These are phyloP conservation scores for Spisula subtruncata DNA, from an alignment of 2,888 invertebrate genomes.

Conservation along the genomic window DNA sequence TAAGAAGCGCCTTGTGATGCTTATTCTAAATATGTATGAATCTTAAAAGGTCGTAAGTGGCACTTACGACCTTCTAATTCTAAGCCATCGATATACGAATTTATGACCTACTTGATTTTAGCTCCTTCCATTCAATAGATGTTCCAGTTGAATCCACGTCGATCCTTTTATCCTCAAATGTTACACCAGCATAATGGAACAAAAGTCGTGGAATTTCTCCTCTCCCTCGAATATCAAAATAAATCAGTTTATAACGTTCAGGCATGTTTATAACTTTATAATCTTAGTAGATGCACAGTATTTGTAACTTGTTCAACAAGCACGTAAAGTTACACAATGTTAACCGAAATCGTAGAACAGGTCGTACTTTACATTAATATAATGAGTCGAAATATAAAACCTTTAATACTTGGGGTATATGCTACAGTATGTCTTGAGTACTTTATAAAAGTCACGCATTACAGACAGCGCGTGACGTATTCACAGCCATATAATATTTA, in stretches of 20 bases:
- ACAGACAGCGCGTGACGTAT: constrained; percentile 25
- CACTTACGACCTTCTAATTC: too few species aligned
- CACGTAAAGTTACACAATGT: neutral
- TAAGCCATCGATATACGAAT: too few species aligned
- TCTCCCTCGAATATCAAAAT: constrained; percentile 59
- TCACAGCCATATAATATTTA: neutral
- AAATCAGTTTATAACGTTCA: constrained; percentile 49
- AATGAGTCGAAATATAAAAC: constrained; percentile 11
- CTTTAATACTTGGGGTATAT: neutral
- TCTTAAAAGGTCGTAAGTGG: too few species aligned
- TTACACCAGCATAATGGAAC: constrained; percentile 50
- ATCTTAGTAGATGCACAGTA: too few species aligned
- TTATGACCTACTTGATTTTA: constrained; percentile 44
- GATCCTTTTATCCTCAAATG: constrained; percentile 54
- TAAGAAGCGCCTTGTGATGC: too few species aligned
- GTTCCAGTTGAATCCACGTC: constrained; percentile 27
- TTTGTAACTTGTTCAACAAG: neutral
- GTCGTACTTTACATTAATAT: neutral
- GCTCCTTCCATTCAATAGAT: constrained; percentile 31
- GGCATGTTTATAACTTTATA: constrained; percentile 19
- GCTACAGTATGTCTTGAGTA: neutral
- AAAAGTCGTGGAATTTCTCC: constrained; percentile 56
- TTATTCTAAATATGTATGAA: too few species aligned
- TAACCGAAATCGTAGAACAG: neutral
- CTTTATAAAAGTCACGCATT: neutral